Evolutionary conservation across 1,140 invertebrate species (phyloP).

Genomic region (Drosophila auraria): DNA sequence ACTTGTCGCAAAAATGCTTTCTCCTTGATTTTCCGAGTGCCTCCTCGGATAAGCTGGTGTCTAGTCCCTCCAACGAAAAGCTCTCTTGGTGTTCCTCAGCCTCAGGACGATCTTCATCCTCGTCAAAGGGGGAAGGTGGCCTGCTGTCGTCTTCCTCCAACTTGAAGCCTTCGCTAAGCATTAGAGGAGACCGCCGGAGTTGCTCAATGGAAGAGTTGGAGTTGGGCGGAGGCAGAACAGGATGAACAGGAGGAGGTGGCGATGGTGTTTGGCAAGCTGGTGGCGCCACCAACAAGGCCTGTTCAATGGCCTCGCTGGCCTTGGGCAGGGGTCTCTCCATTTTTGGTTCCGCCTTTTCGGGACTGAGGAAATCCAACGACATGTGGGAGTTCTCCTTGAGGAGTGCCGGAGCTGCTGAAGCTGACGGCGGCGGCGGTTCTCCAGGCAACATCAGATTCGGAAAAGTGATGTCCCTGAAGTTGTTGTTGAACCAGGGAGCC

Average conservation of each 20-base stretch:
- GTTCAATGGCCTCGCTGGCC: slow-evolving; percentile 20
- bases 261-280: slow-evolving; percentile 33
- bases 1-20: slow-evolving; percentile 87
- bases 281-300: slow-evolving; percentile 33
- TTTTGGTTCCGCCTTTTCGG: slow-evolving; percentile 2
- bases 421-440: slow-evolving; percentile 49
- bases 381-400: slow-evolving; percentile 37
- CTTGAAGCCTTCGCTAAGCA: slow-evolving; percentile 54
- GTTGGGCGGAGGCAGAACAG: neutral
- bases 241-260: neutral
- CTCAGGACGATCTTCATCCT: slow-evolving; percentile 20
- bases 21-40: slow-evolving; percentile 24
- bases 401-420: slow-evolving; percentile 14
- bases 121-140: slow-evolving; percentile 37
- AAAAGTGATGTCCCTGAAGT: slow-evolving; percentile 74
- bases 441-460: slow-evolving; percentile 57
- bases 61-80: slow-evolving; percentile 26
- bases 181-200: slow-evolving; percentile 53
- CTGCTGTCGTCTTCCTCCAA: slow-evolving; percentile 53
- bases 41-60: slow-evolving; percentile 20
- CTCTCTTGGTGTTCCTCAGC: slow-evolving; percentile 39
- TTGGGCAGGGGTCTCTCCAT: slow-evolving; percentile 25
- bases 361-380: slow-evolving; percentile 47
- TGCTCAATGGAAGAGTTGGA: slow-evolving; percentile 54
- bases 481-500: slow-evolving; percentile 78